These are phyloP conservation scores for Ericerus pela DNA, from an alignment of 1,140 invertebrate species.

Conservation along the genomic window DNA sequence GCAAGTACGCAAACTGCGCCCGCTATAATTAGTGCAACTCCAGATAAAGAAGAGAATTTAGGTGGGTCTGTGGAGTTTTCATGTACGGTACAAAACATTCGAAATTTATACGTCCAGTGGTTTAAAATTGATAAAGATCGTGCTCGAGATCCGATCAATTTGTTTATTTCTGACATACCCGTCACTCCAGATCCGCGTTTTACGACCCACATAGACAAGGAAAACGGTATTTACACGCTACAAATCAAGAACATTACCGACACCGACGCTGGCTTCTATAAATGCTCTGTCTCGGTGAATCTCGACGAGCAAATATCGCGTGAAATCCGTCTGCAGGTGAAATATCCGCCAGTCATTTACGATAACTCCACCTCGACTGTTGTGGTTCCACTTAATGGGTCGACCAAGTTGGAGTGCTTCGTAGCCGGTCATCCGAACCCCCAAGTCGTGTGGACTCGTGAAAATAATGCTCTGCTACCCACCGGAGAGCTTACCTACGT, in stretches of 20 bases:
- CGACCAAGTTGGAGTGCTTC: slow-evolving; percentile 34
- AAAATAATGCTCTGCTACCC: slow-evolving; percentile 37
- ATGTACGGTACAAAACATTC: slow-evolving; percentile 76
- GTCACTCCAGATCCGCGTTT: slow-evolving; percentile 77
- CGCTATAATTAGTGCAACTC: too few species aligned
- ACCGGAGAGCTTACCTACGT: slow-evolving; percentile 31
- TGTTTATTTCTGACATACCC: slow-evolving; percentile 62
- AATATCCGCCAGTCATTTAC: slow-evolving; percentile 35
- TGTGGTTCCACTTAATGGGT: slow-evolving; percentile 30
- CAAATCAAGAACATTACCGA: slow-evolving; percentile 43
- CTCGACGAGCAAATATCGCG: slow-evolving; percentile 31
- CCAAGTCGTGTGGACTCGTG: slow-evolving; percentile 35
- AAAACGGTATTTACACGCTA: slow-evolving; percentile 60
- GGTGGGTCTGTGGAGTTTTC: slow-evolving; percentile 72
- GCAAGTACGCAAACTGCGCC: too few species aligned
- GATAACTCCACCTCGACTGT: slow-evolving; percentile 36
- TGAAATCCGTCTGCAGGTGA: slow-evolving; percentile 31
- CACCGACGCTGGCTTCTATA: slow-evolving; percentile 36
- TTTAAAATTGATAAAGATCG: slow-evolving; percentile 45
- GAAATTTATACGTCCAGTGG: slow-evolving; percentile 74
- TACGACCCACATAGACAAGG: slow-evolving; percentile 59
- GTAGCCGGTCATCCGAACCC: slow-evolving; percentile 32
- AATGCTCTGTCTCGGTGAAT: slow-evolving; percentile 34
- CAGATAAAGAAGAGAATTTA: too few species aligned
- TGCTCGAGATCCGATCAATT: slow-evolving; percentile 43